A percentile compares a stretch with the other conserved stretches of the same genome.
phyloP scores from a whole-genome alignment of 2,113 vertebrate genomes.

The Laticauda laticaudata region DNA sequence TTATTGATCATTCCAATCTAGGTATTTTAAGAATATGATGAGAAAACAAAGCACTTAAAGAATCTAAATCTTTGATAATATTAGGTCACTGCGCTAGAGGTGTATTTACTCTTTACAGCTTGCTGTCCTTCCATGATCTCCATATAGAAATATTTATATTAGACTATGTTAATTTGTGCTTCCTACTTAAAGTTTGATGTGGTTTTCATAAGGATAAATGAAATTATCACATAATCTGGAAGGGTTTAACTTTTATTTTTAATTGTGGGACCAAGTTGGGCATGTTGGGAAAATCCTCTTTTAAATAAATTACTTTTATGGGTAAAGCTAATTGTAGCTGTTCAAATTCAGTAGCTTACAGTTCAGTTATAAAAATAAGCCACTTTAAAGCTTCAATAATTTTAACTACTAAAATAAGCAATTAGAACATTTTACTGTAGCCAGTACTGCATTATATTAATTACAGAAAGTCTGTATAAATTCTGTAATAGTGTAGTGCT shows the following conservation, averaged over 20 bases:
- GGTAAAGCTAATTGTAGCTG: conserved; percentile 22
- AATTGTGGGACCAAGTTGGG: conserved; percentile 59
- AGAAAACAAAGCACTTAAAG: not conserved
- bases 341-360: conserved; percentile 45
- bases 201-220: conserved; percentile 27
- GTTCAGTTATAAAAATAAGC: conserved; percentile 31
- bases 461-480: conserved; percentile 26
- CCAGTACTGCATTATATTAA: conserved; percentile 32
- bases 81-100: not conserved
- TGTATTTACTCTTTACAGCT: conserved; percentile 18
- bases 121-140: not conserved
- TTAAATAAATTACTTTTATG: conserved; percentile 37
- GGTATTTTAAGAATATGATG: not conserved
- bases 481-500: conserved; percentile 45
- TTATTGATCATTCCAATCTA: not conserved
- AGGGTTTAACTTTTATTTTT: conserved; percentile 36
- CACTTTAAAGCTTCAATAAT: conserved; percentile 33
- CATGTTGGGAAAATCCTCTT: conserved; percentile 39
- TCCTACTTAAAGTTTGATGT: conserved; percentile 7
- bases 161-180: conserved; percentile 30
- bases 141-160: conserved; percentile 21
- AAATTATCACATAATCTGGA: conserved; percentile 33
- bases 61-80: not conserved
- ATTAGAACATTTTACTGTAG: not conserved
- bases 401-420: conserved; percentile 39